Evolutionary conservation across 2,888 invertebrate species (phyloP), one percentile per base, ranked within the genome.

Genomic region (Phorcus lineatus): DNA sequence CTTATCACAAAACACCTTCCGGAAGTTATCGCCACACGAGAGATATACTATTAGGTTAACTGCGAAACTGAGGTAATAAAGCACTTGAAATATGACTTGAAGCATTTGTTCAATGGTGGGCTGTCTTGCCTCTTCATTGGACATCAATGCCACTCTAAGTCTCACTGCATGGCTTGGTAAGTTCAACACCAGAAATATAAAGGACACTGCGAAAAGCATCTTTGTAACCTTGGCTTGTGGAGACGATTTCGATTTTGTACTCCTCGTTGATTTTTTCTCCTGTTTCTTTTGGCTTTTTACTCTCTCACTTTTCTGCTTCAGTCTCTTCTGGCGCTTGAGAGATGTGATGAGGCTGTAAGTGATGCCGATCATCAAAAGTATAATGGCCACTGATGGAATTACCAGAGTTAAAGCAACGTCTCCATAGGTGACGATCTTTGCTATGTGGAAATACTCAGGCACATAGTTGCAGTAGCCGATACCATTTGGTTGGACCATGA

Each of bases 31-130:
- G 0, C 90, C 90, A 78, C 86, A 88, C 1, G 81, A 77, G 9
- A 88, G 80, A 74, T 90, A 90, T 9, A 90, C 85, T 16, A 88
- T 28, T n/a, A 89, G 77, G 74, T 90, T 90, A 22, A 88, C 86
- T 9, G 88, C 85, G 54, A 88, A 85, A 22, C 89, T 88, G 66
- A 87, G 36, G 76, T 89, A 89, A 80, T 88, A 90, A 9, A 89
- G 81, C 19, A 87, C 84, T 57, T 87, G 85, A 66, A 88, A 85
- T 1, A 88, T 53, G 16, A 79, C 81, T 74, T 83, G 81, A 22
- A 83, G 36, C 81, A 79, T 67, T 52, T 81, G 55, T 62, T 81
- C 81, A 4, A 81, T 19, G 55, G 36, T 78, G 9, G 81, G 81
- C 16, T 47, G 13, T 13, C 53, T 24, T 0, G 77, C 19, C 9